Conservation (phyloP, 1,140 invertebrate genomes). For the Gryon sp. region DNA sequence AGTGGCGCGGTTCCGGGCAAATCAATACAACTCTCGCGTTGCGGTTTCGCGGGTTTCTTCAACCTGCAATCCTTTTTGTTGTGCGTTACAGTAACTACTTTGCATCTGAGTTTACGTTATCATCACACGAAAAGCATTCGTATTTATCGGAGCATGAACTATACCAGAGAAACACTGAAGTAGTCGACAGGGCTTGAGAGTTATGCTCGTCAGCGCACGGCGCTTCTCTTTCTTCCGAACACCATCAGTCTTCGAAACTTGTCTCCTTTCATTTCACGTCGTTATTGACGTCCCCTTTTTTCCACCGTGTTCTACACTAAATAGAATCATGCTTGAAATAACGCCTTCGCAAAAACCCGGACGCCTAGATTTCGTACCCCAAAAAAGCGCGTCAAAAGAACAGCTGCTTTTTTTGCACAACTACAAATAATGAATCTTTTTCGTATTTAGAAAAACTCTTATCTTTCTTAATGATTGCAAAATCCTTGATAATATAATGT, state of each 20-base stretch:
- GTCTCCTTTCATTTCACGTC: slow-evolving; percentile 45
- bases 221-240: slow-evolving; percentile 37
- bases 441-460: too few species aligned
- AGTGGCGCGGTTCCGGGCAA: slow-evolving; percentile 7
- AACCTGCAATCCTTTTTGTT: slow-evolving; percentile 25
- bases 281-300: slow-evolving; percentile 38
- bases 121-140: slow-evolving; percentile 37
- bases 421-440: too few species aligned
- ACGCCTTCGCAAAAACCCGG: slow-evolving; percentile 28
- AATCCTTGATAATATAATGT: too few species aligned
- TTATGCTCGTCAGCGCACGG: slow-evolving; percentile 46
- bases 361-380: slow-evolving; percentile 21
- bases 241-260: slow-evolving; percentile 39
- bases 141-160: slow-evolving; percentile 61
- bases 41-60: slow-evolving; percentile 27
- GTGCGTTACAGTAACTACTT: slow-evolving; percentile 25
- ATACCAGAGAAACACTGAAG: slow-evolving; percentile 34
- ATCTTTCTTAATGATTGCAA: too few species aligned
- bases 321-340: slow-evolving; percentile 61
- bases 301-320: slow-evolving; percentile 30
- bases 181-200: slow-evolving; percentile 31
- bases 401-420: background rate
- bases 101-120: slow-evolving; percentile 47
- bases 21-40: slow-evolving; percentile 24
- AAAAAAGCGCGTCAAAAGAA: slow-evolving; percentile 31